Evolutionary conservation across 37 sponge, comb jelly and placozoan species (phyloP).

Genomic region (Beroe forskalii): DNA sequence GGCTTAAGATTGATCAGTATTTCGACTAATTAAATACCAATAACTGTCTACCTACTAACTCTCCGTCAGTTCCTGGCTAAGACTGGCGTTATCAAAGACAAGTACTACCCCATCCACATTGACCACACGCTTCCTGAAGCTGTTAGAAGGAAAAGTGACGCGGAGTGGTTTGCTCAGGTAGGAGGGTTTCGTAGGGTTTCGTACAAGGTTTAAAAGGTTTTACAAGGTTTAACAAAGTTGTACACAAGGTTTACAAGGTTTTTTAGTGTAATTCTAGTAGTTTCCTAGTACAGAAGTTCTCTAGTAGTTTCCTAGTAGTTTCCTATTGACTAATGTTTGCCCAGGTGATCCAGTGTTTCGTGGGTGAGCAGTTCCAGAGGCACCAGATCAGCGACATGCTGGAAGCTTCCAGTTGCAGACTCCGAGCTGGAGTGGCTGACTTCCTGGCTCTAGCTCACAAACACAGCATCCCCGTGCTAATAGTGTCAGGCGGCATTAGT

Average conservation of each 20-base stretch:
- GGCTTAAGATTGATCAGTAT: too few relatives aligned
- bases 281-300: too few relatives aligned
- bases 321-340: too few relatives aligned
- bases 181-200: too few relatives aligned
- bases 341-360: neutral
- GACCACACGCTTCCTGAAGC: constrained; percentile 36
- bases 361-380: neutral
- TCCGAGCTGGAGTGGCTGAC: constrained; percentile 19
- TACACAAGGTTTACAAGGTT: too few relatives aligned
- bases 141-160: constrained; percentile 1
- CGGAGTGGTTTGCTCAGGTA: constrained; percentile 48
- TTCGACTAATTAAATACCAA: too few relatives aligned
- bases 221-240: too few relatives aligned
- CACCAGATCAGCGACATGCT: constrained; percentile 13
- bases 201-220: too few relatives aligned
- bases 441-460: constrained; percentile 30
- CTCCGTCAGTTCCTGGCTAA: constrained; percentile 44
- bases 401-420: constrained; percentile 10
- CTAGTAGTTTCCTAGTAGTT: too few relatives aligned
- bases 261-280: too few relatives aligned
- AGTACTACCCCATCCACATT: constrained; percentile 40
- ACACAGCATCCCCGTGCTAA: constrained; percentile 35
- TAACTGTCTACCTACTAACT: too few relatives aligned
- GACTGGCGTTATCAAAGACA: constrained; percentile 13
- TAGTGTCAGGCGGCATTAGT: constrained; percentile 37